Conservation (phyloP, 2,797 vertebrate species). For the Sebastes melanostomus region DNA sequence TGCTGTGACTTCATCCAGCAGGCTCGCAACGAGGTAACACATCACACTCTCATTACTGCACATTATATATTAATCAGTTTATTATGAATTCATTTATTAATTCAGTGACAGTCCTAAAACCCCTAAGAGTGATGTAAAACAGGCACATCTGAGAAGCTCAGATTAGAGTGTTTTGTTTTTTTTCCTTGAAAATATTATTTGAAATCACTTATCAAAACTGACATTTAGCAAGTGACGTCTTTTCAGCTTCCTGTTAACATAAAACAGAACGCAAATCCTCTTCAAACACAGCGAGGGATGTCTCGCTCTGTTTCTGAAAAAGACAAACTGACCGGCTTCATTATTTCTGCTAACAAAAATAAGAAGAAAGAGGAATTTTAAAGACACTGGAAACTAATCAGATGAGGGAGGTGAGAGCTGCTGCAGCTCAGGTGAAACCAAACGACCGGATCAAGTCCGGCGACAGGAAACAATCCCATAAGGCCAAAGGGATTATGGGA, state of each 20-base stretch:
- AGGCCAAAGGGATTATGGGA: background rate
- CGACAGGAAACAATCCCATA: background rate
- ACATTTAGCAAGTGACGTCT: background rate
- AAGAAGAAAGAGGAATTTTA: background rate
- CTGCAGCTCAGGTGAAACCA: background rate
- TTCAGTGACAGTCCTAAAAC: background rate
- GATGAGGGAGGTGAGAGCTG: background rate
- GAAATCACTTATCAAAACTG: background rate
- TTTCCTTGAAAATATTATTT: background rate
- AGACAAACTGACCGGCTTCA: background rate
- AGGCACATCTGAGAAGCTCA: background rate
- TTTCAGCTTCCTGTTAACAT: background rate
- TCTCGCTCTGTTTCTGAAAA: background rate
- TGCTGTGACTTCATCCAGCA: conserved; percentile 93
- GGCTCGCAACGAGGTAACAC: conserved; percentile 85
- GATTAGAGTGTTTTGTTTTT: background rate
- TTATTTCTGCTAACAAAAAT: background rate
- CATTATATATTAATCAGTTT: background rate
- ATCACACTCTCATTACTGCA: background rate
- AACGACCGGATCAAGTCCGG: background rate
- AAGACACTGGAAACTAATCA: background rate
- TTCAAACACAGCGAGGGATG: background rate
- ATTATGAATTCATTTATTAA: background rate
- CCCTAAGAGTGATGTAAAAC: background rate
- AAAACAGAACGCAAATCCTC: background rate